phyloP scores from a whole-genome alignment of 2,888 invertebrate genomes.

The Aplocera efformata region DNA sequence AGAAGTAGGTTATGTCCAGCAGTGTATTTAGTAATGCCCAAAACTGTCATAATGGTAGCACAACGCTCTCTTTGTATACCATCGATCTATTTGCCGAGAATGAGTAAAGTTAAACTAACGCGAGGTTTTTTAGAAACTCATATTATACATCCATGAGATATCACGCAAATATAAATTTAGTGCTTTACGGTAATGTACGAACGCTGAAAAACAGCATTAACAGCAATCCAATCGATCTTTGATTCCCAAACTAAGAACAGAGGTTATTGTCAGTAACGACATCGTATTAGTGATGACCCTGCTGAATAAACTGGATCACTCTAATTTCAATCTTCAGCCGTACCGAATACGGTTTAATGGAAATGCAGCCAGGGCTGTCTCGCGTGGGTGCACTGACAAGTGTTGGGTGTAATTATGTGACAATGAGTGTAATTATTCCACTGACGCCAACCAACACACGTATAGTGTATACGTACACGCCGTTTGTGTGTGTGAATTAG shows the following conservation, averaged over 20 bases:
- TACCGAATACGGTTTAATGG: slow-evolving; percentile 34
- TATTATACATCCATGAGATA: too few species aligned
- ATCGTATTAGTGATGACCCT: slow-evolving; percentile 18
- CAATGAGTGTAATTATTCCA: slow-evolving; percentile 72
- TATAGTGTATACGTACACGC: slow-evolving; percentile 8
- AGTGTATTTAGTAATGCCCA: too few species aligned
- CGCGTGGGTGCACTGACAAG: slow-evolving; percentile 70
- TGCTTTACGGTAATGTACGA: too few species aligned
- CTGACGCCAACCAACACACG: slow-evolving; percentile 39
- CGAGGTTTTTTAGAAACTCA: too few species aligned
- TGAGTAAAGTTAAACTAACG: too few species aligned
- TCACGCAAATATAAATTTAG: too few species aligned
- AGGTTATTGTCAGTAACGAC: slow-evolving; percentile 15
- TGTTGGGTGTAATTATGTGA: slow-evolving; percentile 71
- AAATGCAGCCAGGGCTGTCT: slow-evolving; percentile 33
- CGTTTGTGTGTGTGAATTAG: slow-evolving; percentile 44
- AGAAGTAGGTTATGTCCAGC: too few species aligned
- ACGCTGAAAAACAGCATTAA: neutral
- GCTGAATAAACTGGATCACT: slow-evolving; percentile 17
- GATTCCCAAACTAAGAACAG: slow-evolving; percentile 7
- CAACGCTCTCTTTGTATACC: too few species aligned
- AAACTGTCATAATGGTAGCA: too few species aligned
- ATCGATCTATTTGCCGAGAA: too few species aligned
- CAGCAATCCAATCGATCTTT: slow-evolving; percentile 1
- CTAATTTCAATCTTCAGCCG: slow-evolving; percentile 15